These are phyloP conservation scores for Drosophila sulfurigaster DNA, from an alignment of 1,140 invertebrate species.

Conservation along the genomic window DNA sequence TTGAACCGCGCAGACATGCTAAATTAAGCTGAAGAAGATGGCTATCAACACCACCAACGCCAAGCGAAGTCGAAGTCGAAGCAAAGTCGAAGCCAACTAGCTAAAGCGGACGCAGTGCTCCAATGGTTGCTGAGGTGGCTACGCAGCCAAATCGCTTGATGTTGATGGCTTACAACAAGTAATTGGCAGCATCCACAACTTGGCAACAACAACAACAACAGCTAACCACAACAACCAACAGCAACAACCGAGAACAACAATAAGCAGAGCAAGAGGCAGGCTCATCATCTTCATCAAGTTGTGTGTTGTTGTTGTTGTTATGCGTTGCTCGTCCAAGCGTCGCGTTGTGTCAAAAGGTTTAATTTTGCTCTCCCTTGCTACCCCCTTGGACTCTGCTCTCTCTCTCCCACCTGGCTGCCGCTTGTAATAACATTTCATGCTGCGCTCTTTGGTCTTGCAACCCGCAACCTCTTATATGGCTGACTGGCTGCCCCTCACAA, in stretches of 20 bases:
- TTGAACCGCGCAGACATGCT: constrained; percentile 83
- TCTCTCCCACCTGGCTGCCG: constrained; percentile 4
- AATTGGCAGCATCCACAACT: constrained; percentile 83
- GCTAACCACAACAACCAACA: constrained; percentile 52
- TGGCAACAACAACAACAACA: constrained; percentile 50
- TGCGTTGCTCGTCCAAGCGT: constrained; percentile 63
- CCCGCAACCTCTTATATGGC: constrained; percentile 75
- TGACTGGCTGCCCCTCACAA: constrained; percentile 53
- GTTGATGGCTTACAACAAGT: constrained; percentile 84
- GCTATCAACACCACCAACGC: constrained; percentile 81
- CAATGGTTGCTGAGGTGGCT: constrained; percentile 27
- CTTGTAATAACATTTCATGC: constrained; percentile 80
- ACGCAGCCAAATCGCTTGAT: constrained; percentile 82
- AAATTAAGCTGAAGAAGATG: constrained; percentile 84
- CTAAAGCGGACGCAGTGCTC: constrained; percentile 13
- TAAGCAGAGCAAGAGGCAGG: constrained; percentile 37
- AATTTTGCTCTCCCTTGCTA: constrained; percentile 60
- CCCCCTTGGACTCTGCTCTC: background rate
- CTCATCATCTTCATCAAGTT: constrained; percentile 60
- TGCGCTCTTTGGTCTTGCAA: constrained; percentile 69
- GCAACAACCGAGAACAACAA: constrained; percentile 58
- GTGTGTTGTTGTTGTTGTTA: constrained; percentile 6
- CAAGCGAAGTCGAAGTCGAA: constrained; percentile 47
- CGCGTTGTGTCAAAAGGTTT: constrained; percentile 82
- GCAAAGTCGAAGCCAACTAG: constrained; percentile 35